Conservation (phyloP, 23 tunicate genomes). For the Ascidia mentula region DNA sequence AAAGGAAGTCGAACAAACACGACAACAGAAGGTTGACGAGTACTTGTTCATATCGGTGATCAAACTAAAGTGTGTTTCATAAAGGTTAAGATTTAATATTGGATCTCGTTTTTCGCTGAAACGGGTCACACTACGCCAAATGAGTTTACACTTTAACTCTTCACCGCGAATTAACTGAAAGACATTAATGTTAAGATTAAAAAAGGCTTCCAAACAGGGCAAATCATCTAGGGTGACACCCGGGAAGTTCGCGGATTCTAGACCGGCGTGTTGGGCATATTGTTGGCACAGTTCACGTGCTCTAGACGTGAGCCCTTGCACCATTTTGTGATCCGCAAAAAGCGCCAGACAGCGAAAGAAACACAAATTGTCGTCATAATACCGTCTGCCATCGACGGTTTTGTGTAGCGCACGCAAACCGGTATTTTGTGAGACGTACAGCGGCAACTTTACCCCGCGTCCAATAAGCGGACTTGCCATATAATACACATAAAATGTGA, state of each 20-base stretch:
- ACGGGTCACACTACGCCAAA: not conserved
- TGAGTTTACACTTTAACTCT: not conserved
- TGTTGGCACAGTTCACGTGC: not conserved
- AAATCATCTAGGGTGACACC: not conserved
- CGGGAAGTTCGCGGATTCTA: not conserved
- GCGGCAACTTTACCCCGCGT: not conserved
- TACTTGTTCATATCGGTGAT: not conserved
- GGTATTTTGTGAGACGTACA: not conserved
- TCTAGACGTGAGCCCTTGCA: not conserved
- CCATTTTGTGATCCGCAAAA: not conserved
- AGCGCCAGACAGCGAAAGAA: not conserved
- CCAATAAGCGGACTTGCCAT: not conserved
- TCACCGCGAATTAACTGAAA: not conserved
- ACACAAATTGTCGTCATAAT: not conserved
- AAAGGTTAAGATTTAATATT: not conserved
- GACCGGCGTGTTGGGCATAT: not conserved
- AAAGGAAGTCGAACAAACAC: not conserved
- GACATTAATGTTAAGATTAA: not conserved
- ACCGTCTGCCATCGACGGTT: not conserved
- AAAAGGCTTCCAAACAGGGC: not conserved
- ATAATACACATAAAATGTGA: not conserved
- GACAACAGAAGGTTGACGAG: not conserved
- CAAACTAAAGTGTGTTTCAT: not conserved
- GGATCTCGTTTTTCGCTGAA: not conserved
- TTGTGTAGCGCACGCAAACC: not conserved